Evolutionary conservation across 2,113 vertebrate genomes (phyloP), one percentile per base, ranked within the genome.

Genomic region (Chinchilla lanigera): DNA sequence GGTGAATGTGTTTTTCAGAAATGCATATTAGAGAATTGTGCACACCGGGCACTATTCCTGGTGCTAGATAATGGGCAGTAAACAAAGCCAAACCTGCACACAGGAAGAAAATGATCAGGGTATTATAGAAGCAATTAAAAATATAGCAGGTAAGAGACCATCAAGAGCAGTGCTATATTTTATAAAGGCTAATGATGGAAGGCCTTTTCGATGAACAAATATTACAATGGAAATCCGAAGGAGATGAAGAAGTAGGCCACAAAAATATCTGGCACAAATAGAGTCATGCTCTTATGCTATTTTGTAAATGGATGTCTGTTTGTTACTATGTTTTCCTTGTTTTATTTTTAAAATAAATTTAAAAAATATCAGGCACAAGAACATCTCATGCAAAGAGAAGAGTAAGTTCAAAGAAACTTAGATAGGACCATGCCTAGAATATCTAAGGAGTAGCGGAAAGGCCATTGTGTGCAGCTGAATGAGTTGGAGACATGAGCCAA

Each of bases 181-280:
- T 85, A 77, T 84, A 93, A 90, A 90, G 58, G 41, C 13, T 94
- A 22, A 28, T 94, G n/a, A 86, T 41, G n/a, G 52, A 38, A 93
- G 38, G 50, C 13, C 16, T 73, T 61, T 61, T 3, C 94, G 67
- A 67, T 41, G 86, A 91, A 50, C 30, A 52, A 41, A 58, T 44
- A 73, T 86, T 44, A 75, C 6, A 63, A 10, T 89, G 12, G 63
- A 95, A 73, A 78, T 5, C 1, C 61, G 81, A 69, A 91, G 20
- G 44, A 65, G 82, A 13, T 91, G 7, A 65, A 10, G 12, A 96
- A 82, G 52, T 10, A 81, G 33, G 14, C 44, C 44, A 50, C 35
- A 67, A 22, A 75, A 92, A 60, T 24, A 73, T 22, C 38, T 47
- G 95, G 10, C 44, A 63, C 50, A 92, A 85, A n/a, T n/a, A n/a